A percentile compares a stretch with the other conserved stretches of the same genome.
phyloP scores from a whole-genome alignment of 2,797 vertebrate genomes.

The Monodelphis domestica region DNA sequence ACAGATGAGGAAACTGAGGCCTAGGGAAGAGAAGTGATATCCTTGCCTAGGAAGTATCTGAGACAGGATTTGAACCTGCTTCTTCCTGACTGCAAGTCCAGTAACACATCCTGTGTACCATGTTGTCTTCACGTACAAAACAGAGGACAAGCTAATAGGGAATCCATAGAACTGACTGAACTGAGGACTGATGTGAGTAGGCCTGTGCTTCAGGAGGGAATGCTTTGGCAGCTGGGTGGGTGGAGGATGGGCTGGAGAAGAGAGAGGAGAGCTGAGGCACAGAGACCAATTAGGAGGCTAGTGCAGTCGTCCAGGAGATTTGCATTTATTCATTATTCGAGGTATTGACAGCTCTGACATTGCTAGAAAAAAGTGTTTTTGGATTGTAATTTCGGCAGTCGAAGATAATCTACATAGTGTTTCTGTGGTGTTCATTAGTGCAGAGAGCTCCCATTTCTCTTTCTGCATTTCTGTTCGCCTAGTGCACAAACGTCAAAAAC shows the following conservation, averaged over 20 bases:
- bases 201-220: background rate
- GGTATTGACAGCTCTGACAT: background rate
- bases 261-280: background rate
- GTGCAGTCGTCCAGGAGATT: background rate
- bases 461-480: background rate
- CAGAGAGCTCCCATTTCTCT: background rate
- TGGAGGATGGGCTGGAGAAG: background rate
- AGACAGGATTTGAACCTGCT: background rate
- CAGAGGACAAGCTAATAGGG: background rate
- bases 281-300: background rate
- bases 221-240: background rate
- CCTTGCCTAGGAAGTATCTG: background rate
- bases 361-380: background rate
- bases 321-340: background rate
- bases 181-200: background rate
- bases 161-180: too few species aligned
- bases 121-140: background rate
- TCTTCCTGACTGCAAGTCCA: background rate
- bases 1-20: background rate
- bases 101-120: too few species aligned
- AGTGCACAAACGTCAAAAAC: background rate
- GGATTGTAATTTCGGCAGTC: background rate
- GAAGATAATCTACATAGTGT: background rate
- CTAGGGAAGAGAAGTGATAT: background rate
- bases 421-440: background rate